A percentile compares a stretch with the other conserved stretches of the same genome.
These are phyloP conservation scores for Iphiclides podalirius DNA, from an alignment of 2,888 invertebrate genomes.

Conservation along the genomic window DNA sequence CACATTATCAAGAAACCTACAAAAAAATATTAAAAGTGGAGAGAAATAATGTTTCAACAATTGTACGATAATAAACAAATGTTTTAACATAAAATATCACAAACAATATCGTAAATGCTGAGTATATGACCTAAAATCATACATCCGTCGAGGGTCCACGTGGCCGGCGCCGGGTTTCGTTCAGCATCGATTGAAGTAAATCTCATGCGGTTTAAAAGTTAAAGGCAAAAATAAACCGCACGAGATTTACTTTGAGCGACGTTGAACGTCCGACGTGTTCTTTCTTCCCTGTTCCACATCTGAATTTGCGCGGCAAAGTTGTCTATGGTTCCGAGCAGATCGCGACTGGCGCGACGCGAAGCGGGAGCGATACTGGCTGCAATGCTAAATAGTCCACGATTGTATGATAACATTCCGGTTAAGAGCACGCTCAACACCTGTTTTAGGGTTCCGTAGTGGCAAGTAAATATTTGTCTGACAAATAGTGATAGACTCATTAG, in stretches of 20 bases:
- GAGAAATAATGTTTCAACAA: too few relatives aligned
- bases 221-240: slow-evolving; percentile 54
- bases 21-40: too few relatives aligned
- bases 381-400: slow-evolving; percentile 2
- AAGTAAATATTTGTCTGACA: too few relatives aligned
- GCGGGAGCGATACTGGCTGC: slow-evolving; percentile 14
- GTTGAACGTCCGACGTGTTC: slow-evolving; percentile 24
- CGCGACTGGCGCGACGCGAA: slow-evolving; percentile 4
- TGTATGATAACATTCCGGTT: slow-evolving; percentile 13
- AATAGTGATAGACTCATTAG: too few relatives aligned
- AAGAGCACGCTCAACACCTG: slow-evolving; percentile 1
- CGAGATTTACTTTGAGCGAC: slow-evolving; percentile 73
- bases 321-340: neutral
- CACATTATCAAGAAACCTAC: too few relatives aligned
- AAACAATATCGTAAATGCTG: too few relatives aligned
- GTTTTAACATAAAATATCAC: too few relatives aligned
- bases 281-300: slow-evolving; percentile 1
- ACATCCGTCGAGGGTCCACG: too few relatives aligned
- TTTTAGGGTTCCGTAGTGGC: slow-evolving; percentile 5
- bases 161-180: slow-evolving; percentile 19
- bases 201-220: slow-evolving; percentile 54
- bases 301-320: slow-evolving; percentile 3
- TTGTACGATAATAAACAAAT: too few relatives aligned
- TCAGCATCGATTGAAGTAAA: slow-evolving; percentile 55
- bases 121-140: too few relatives aligned